phyloP scores from a whole-genome alignment of 2,888 invertebrate genomes.

The Diarsia dahlii region DNA sequence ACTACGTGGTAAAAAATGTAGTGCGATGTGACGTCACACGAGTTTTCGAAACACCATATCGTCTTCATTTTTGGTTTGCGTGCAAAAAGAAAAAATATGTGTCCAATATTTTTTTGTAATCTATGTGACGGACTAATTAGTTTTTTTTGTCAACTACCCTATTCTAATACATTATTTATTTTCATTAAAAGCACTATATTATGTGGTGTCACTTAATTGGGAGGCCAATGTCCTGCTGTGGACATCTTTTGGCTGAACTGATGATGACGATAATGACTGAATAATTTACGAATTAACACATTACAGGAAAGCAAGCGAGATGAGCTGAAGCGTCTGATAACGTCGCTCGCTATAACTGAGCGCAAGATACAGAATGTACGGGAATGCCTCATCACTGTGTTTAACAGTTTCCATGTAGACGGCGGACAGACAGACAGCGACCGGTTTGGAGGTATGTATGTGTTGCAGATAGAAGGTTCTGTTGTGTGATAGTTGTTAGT shows the following conservation, averaged over 20 bases:
- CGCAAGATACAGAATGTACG: slow-evolving; percentile 79
- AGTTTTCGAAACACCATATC: too few species aligned
- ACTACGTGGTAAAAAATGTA: too few species aligned
- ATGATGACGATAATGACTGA: background rate
- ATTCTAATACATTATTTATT: background rate
- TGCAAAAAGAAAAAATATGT: too few species aligned
- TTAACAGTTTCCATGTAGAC: slow-evolving; percentile 77
- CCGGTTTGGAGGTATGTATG: slow-evolving; percentile 68
- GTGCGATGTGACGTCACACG: too few species aligned
- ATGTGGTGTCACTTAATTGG: too few species aligned
- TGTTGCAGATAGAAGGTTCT: background rate
- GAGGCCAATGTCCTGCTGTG: too few species aligned
- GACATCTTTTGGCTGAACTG: too few species aligned
- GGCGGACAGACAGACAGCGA: slow-evolving; percentile 57
- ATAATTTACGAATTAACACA: background rate
- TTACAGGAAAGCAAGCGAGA: slow-evolving; percentile 77
- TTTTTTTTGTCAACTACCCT: too few species aligned
- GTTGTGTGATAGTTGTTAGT: background rate
- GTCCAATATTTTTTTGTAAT: too few species aligned
- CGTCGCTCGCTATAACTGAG: slow-evolving; percentile 73
- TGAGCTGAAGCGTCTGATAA: slow-evolving; percentile 75
- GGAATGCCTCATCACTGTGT: slow-evolving; percentile 77
- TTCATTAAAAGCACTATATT: too few species aligned
- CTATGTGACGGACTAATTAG: too few species aligned
- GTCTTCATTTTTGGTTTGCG: too few species aligned